Base-by-base conservation (phyloP, 2,113 vertebrate genomes). In the Falcunculus frontatus region DNA sequence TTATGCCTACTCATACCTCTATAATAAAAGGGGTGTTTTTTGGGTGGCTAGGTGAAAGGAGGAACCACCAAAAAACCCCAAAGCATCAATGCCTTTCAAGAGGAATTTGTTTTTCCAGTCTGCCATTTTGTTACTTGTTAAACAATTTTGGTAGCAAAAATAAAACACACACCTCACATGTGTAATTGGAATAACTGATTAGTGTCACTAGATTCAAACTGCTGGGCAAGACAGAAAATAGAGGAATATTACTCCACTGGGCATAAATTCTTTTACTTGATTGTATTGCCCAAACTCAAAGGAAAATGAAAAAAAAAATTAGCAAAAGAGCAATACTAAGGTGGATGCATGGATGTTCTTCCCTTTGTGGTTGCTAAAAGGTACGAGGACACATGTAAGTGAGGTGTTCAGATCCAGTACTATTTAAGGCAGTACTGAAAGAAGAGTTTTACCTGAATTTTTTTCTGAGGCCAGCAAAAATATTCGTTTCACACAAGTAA, bases 51-150 rank as follows among this genome's bases (percentile, higher is more conserved):
- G 7, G 3, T 69, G 25, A 57, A 83, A 68, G 22, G 3, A 11
- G 3, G 17, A 79, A 65, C 5, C 2, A 72, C 7, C 1, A 64
- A 77, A 74, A 41, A 27, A 3, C 2, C 2, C 6, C 5, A 53
- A 25, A 42, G 11, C 8, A 82, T 5, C 53, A 78, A 46, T 96
- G 64, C 35, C 30, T 73, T 95, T 88, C 44, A 97, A 95, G 7
- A 84, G 30, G 59, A 62, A 56, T 42, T 72, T 90, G 89, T 55
- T 26, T 84, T 64, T 74, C 52, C 70, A 86, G 30, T 88, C 79
- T 91, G 79, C 65, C 75, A 90, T 91, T 95, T 90, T 90, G 53
- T 69, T 69, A 21, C 50, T 97, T 62, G 50, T 85, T 70, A 93
- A 86, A 52, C 7, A 53, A 57, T n/a, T 84, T 89, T 74, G 9